Percentiles rank a stretch among this genome's conserved stretches.
phyloP scores from a whole-genome alignment of 2,797 vertebrate species.

The Buceros bicornis region DNA sequence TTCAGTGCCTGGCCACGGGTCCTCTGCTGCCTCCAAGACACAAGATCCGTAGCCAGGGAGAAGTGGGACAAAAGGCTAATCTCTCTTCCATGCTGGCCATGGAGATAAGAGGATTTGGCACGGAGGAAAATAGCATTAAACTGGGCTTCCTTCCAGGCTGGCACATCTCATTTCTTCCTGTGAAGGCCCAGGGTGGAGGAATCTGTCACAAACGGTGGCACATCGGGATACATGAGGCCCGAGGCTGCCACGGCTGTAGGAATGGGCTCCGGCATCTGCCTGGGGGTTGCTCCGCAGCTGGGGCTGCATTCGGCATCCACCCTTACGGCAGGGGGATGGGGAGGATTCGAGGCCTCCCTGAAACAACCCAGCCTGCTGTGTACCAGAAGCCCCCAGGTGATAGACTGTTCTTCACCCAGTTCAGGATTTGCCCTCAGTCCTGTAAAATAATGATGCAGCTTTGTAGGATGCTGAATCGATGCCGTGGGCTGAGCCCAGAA shows the following conservation, averaged over 20 bases:
- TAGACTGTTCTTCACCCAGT: not conserved
- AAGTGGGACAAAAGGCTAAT: conserved; percentile 26
- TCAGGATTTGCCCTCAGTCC: not conserved
- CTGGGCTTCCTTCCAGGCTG: conserved; percentile 14
- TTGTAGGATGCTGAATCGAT: not conserved
- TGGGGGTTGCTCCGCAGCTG: not conserved
- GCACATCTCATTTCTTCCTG: not conserved
- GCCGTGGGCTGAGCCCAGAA: not conserved
- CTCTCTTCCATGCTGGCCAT: not conserved
- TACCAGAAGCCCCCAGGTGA: not conserved
- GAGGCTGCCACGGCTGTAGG: not conserved
- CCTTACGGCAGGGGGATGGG: not conserved
- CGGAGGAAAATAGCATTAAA: not conserved
- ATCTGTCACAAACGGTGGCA: not conserved
- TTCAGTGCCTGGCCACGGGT: not conserved
- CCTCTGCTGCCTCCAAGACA: not conserved
- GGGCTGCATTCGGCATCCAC: not conserved
- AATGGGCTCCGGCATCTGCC: not conserved
- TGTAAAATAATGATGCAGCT: fast-evolving
- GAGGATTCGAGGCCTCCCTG: not conserved
- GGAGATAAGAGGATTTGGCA: conserved; percentile 54
- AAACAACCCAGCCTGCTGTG: not conserved
- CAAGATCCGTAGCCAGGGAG: not conserved
- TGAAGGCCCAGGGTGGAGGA: not conserved
- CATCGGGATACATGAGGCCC: fast-evolving